Evolutionary conservation across 2,888 invertebrate species (phyloP).

Genomic region (Onchidella celtica): DNA sequence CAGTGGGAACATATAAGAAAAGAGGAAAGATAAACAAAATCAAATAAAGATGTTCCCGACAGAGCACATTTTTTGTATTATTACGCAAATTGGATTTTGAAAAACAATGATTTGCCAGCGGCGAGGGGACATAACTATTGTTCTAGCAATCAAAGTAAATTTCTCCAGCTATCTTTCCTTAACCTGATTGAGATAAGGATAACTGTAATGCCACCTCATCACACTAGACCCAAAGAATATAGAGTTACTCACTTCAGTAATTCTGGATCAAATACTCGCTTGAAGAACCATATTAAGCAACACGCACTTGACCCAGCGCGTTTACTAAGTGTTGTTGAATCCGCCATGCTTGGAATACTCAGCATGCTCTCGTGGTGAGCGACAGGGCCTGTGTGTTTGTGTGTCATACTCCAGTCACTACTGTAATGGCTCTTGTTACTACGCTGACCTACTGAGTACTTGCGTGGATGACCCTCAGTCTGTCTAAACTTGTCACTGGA

Average conservation of each 20-base stretch:
- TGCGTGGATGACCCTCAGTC: neutral
- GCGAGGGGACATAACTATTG: too few species aligned
- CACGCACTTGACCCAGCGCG: conserved; percentile 5
- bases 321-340: neutral
- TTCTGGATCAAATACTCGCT: conserved; percentile 22
- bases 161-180: too few species aligned
- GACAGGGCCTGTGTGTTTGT: neutral
- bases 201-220: too few species aligned
- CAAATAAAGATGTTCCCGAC: too few species aligned
- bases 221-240: too few species aligned
- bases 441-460: neutral
- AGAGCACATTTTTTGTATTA: too few species aligned
- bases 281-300: neutral
- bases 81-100: too few species aligned
- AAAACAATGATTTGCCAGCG: too few species aligned
- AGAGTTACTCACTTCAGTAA: conserved; percentile 11
- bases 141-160: too few species aligned
- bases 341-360: conserved; percentile 6
- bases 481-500: neutral
- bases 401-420: neutral
- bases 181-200: too few species aligned
- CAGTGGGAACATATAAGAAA: too few species aligned
- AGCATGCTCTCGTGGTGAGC: conserved; percentile 16
- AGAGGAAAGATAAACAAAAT: too few species aligned
- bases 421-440: neutral